Conservation (phyloP, 1,140 invertebrate species). For the Tetranychus urticae region DNA sequence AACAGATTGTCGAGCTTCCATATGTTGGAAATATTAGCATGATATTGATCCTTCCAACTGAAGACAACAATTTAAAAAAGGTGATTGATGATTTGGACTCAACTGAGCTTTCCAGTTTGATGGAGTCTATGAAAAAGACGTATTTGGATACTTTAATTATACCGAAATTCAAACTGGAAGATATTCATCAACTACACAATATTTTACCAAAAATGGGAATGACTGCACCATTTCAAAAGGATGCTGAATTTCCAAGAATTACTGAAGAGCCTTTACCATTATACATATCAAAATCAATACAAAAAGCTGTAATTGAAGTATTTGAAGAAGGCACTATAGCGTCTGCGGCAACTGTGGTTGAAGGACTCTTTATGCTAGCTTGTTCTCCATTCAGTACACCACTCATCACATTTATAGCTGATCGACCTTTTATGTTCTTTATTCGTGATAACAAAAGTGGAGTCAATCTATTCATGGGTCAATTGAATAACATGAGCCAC, state of each 20-base stretch:
- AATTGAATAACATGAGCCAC: background rate
- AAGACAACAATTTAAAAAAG: too few species aligned
- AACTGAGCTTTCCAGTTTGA: too few species aligned
- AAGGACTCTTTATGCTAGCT: too few species aligned
- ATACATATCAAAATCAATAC: background rate
- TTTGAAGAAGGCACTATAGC: conserved; percentile 24
- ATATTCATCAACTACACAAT: conserved; percentile 32
- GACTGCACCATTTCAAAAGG: conserved; percentile 31
- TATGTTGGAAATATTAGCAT: too few species aligned
- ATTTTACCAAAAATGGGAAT: conserved; percentile 40
- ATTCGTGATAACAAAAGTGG: conserved; percentile 33
- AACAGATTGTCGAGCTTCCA: too few species aligned
- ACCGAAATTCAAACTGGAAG: conserved; percentile 52
- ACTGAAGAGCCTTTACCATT: conserved; percentile 15
- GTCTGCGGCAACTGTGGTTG: too few species aligned
- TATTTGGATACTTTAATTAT: conserved; percentile 24
- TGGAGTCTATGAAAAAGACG: too few species aligned
- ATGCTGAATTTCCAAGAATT: conserved; percentile 33
- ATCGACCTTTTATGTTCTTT: conserved; percentile 44
- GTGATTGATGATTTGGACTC: too few species aligned
- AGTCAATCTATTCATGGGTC: conserved; percentile 37
- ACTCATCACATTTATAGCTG: conserved; percentile 31
- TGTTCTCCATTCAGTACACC: too few species aligned
- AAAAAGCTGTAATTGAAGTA: conserved; percentile 20
- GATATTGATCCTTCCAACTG: too few species aligned